Conservation (phyloP, 2,797 vertebrate species). For the Crenuchus spilurus region DNA sequence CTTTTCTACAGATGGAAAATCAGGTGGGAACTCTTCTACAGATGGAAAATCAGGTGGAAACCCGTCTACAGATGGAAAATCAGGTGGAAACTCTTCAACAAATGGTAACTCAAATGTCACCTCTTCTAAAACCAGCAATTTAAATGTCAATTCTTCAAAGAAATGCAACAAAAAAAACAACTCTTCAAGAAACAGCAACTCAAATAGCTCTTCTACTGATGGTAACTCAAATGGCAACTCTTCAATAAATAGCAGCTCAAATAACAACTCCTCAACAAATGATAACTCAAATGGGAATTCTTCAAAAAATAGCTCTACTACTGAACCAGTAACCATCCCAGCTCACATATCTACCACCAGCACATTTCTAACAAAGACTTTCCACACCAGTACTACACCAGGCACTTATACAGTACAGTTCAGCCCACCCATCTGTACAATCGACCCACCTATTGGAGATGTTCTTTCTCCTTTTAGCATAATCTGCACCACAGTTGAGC, state of each 20-base stretch:
- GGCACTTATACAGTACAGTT: neutral
- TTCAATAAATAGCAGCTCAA: too few relatives aligned
- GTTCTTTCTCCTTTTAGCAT: constrained; percentile 82
- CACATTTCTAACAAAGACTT: neutral
- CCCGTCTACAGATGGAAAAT: neutral
- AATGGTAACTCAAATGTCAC: neutral
- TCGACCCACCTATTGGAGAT: constrained; percentile 78
- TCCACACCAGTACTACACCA: neutral
- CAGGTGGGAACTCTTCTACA: neutral
- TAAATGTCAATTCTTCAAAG: neutral
- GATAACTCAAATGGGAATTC: neutral
- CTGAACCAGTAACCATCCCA: neutral
- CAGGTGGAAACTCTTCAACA: neutral
- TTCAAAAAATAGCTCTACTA: neutral
- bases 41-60: neutral
- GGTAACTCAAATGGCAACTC: neutral
- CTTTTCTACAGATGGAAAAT: neutral
- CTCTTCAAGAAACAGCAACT: neutral
- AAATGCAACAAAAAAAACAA: neutral
- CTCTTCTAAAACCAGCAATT: neutral
- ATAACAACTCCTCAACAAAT: neutral
- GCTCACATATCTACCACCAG: neutral
- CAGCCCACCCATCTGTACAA: constrained; percentile 62
- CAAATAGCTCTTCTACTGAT: too few relatives aligned
- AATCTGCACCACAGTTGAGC: constrained; percentile 68